Evolutionary conservation across 2,888 invertebrate species (phyloP), one percentile per base, ranked within the genome.

Genomic region (Orthosia gothica): DNA sequence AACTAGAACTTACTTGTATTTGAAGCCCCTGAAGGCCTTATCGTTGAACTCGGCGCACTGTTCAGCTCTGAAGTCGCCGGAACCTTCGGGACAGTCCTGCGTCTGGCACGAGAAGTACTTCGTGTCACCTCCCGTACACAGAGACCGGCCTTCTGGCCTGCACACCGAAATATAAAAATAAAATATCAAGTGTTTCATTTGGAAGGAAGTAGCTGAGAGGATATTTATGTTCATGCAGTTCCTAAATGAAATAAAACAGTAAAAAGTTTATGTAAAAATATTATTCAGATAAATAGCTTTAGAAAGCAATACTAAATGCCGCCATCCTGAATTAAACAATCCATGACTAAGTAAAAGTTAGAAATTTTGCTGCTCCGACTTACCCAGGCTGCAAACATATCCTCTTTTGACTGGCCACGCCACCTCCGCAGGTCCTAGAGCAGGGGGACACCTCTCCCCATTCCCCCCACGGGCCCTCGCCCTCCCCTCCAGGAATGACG

Each of bases 101-200:
- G 99, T 98, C 92, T 99, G 98, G 93, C 99, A 99, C 26, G 99
- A 99, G 94, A 98, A 98, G 96, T 98, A 99, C 92, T 98, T 98
- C 69, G 97, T 98, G 87, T 97, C 97, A 4, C 99, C 98, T 18
- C 99, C 99, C 9, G 95, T 95, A 91, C 99, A 99, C 58, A 94
- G 92, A 40, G 97, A 95, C 68, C 93, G 94, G 9, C 98, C 98
- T 82, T 97, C 97, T 62, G 97, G 93, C 79, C 98, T 98, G 95
- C 32, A 89, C 76, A 91, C 5, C 32, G 5, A 69, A 55, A 74
- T 18, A 45, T 3, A 40, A 40, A 40, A 9, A 40, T 9, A 9
- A 32, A 7, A 32, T 7, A 7, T 32, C 5, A 47, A 49, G n/a
- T 23, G 7, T 57, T 65, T 15, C 45, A 0, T 45, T 5, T 40